Evolutionary conservation across 2,797 vertebrate genomes (phyloP).

Genomic region (Spondyliosoma cantharus): DNA sequence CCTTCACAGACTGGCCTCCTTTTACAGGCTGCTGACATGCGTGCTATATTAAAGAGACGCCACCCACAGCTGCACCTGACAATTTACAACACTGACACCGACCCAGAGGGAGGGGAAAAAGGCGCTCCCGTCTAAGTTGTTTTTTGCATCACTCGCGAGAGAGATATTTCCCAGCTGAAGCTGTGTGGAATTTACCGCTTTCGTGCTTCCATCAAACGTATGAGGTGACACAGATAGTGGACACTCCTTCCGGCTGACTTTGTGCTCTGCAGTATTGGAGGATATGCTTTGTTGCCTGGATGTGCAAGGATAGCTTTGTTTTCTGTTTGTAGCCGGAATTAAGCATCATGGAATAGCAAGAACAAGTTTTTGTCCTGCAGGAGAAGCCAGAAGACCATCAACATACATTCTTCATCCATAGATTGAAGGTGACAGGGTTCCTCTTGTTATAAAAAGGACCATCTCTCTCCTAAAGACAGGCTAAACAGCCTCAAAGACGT

Average conservation of each 20-base stretch:
- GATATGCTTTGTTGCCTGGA: constrained; percentile 15
- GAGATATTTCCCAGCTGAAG: constrained; percentile 45
- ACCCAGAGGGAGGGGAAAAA: constrained; percentile 21
- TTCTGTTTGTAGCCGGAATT: neutral
- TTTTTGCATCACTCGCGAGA: constrained; percentile 62
- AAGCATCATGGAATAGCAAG: constrained; percentile 13
- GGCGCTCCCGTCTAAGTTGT: constrained; percentile 17
- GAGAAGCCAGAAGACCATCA: neutral
- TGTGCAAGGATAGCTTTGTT: constrained; percentile 30
- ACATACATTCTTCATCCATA: neutral
- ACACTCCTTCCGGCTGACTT: constrained; percentile 24
- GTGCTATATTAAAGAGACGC: constrained; percentile 86
- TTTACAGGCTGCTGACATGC: constrained; percentile 88
- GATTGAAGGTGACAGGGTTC: constrained; percentile 4
- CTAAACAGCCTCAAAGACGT: neutral
- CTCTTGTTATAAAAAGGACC: constrained; percentile 6
- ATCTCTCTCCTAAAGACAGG: constrained; percentile 13
- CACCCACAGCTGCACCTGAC: constrained; percentile 90
- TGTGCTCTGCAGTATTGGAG: neutral
- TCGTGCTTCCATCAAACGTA: constrained; percentile 4
- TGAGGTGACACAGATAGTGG: constrained; percentile 14
- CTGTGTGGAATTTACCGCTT: constrained; percentile 62
- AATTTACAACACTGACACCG: constrained; percentile 78
- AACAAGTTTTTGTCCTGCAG: neutral
- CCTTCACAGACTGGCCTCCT: constrained; percentile 85